Evolutionary conservation across 2,888 invertebrate genomes (phyloP), one percentile per base, ranked within the genome.

Genomic region (Phytoseiulus persimilis): DNA sequence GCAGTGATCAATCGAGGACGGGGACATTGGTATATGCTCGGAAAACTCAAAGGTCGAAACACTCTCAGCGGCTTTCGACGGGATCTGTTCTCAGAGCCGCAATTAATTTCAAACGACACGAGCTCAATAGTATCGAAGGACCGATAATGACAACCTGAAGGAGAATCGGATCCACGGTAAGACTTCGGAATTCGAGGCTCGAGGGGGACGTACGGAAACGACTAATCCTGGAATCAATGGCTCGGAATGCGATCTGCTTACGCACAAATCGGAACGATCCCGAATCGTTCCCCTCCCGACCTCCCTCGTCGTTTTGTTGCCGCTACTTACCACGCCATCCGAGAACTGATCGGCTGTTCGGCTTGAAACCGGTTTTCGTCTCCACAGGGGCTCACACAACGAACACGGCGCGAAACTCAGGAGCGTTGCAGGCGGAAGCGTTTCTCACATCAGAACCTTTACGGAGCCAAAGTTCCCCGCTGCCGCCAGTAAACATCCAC

Each of bases 221-320:
- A 65, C 65, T 65, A 65, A 65, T 65, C 65, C 65, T 65, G 65
- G 65, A 65, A 65, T 65, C 65, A 65, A 65, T 65, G 65, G 65
- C 65, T 65, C 65, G 65, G 65, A 65, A 65, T 65, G 65, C 65
- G 65, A 65, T 65, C 65, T 65, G 65, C 65, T 65, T 65, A 65
- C 65, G 65, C 65, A 65, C 65, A 65, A 65, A 23, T 28, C 28
- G 18, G 23, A 65, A 28, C 65, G 65, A 65, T 65, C 18, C 28
- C 65, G 65, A 65, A 65, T 28, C 65, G 65, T 18, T 65, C 65
- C 65, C 65, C 18, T 2, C 14, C 23, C 23, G 1, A 2, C 5
- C 18, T 23, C 65, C 23, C 23, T 28, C 65, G 23, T 65, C 65
- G 65, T 65, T 65, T 65, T 65, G 65, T 28, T 23, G 65, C 65